phyloP scores from a whole-genome alignment of 2,888 invertebrate genomes.

The Leucoma salicis region DNA sequence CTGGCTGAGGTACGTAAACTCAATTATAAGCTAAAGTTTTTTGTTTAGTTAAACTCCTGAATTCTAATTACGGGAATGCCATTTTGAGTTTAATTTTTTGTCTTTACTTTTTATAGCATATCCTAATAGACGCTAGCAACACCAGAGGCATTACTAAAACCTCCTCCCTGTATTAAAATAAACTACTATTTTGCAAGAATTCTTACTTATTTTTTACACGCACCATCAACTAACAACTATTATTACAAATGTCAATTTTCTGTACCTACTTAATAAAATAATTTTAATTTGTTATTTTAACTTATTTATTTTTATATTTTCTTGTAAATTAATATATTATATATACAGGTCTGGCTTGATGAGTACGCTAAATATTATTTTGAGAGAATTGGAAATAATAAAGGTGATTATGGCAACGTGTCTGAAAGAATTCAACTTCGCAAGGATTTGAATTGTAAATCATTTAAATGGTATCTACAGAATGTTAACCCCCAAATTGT shows the following conservation, averaged over 20 bases:
- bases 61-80: constrained; percentile 87
- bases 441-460: constrained; percentile 92
- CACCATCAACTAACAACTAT: too few relatives aligned
- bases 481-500: constrained; percentile 98
- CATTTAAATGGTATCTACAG: constrained; percentile 98
- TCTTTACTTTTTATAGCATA: too few relatives aligned
- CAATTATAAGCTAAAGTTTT: too few relatives aligned
- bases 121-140: too few relatives aligned
- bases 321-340: too few relatives aligned
- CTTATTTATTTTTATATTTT: too few relatives aligned
- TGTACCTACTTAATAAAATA: constrained; percentile 10
- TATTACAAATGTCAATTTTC: too few relatives aligned
- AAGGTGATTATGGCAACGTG: constrained; percentile 96
- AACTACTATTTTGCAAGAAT: too few relatives aligned
- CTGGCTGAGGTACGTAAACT: constrained; percentile 86
- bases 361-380: constrained; percentile 98
- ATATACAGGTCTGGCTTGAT: constrained; percentile 92
- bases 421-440: constrained; percentile 89
- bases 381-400: constrained; percentile 94
- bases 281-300: too few relatives aligned
- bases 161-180: too few relatives aligned
- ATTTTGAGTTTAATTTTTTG: constrained; percentile 97
- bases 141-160: too few relatives aligned
- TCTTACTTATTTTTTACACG: too few relatives aligned
- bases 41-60: neutral